Evolutionary conservation across 2,888 invertebrate genomes (phyloP).

Genomic region (Eustalomyia histrio): DNA sequence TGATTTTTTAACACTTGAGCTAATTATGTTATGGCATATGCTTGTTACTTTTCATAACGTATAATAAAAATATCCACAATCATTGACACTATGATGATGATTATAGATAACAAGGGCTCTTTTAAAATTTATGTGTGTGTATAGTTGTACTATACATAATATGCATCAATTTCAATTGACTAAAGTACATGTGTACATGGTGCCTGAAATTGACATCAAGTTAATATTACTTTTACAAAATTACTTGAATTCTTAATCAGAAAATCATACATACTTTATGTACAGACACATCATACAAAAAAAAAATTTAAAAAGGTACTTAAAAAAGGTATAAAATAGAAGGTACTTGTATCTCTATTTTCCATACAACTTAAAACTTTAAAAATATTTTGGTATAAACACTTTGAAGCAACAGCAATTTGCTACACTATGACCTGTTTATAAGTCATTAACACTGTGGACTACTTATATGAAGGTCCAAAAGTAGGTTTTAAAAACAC

Average conservation of each 20-base stretch:
- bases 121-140: not conserved
- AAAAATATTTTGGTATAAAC: not conserved
- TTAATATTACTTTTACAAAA: slow-evolving; percentile 73
- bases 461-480: too few species aligned
- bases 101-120: too few species aligned
- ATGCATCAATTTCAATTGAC: slow-evolving; percentile 74
- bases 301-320: not conserved
- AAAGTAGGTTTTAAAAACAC: too few species aligned
- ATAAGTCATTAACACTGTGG: too few species aligned
- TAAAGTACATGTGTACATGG: slow-evolving; percentile 58
- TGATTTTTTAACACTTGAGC: slow-evolving; percentile 39
- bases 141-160: slow-evolving; percentile 30
- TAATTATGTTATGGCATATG: slow-evolving; percentile 51
- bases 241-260: slow-evolving; percentile 42
- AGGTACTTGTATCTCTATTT: not conserved
- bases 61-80: slow-evolving; percentile 17
- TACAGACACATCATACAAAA: slow-evolving; percentile 6
- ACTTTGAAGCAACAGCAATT: not conserved
- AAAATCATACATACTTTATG: slow-evolving; percentile 28
- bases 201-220: slow-evolving; percentile 76
- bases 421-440: not conserved
- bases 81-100: not conserved
- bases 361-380: not conserved
- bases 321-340: not conserved
- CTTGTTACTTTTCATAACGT: slow-evolving; percentile 18